Evolutionary conservation across 2,113 vertebrate species (phyloP).

Genomic region (Lycaon pictus): DNA sequence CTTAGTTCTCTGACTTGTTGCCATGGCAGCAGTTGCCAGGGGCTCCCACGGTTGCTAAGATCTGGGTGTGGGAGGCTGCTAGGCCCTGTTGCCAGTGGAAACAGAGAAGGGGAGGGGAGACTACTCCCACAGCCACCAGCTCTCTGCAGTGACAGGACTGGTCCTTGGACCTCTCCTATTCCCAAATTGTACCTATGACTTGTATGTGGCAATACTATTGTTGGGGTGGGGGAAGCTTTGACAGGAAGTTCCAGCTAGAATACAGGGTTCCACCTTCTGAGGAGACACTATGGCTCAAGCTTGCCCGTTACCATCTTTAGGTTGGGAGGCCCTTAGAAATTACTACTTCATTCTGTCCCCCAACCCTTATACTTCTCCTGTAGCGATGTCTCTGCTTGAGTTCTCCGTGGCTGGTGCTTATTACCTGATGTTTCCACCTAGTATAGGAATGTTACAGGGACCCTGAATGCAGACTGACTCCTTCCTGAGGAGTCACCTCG

Average conservation of each 20-base stretch:
- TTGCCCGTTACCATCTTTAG: neutral
- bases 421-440: neutral
- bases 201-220: conserved; percentile 32
- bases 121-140: conserved; percentile 60
- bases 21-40: conserved; percentile 82
- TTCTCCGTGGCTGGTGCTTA: neutral
- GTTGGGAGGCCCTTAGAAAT: conserved; percentile 3
- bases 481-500: conserved; percentile 20
- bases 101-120: conserved; percentile 71
- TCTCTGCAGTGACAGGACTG: conserved; percentile 2
- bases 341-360: neutral
- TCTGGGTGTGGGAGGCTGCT: conserved; percentile 82
- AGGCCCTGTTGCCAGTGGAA: conserved; percentile 78
- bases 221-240: neutral
- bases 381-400: neutral
- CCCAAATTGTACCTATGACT: neutral
- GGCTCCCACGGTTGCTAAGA: conserved; percentile 81
- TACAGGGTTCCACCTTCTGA: conserved; percentile 29
- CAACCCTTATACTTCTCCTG: neutral
- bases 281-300: neutral
- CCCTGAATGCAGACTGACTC: neutral
- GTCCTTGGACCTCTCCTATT: conserved; percentile 17
- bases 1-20: conserved; percentile 75
- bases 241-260: conserved; percentile 19
- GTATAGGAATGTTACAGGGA: neutral